Evolutionary conservation across 64 coral and sea anemone species (phyloP), one percentile per base, ranked within the genome.

Genomic region (Pachyseris speciosa): DNA sequence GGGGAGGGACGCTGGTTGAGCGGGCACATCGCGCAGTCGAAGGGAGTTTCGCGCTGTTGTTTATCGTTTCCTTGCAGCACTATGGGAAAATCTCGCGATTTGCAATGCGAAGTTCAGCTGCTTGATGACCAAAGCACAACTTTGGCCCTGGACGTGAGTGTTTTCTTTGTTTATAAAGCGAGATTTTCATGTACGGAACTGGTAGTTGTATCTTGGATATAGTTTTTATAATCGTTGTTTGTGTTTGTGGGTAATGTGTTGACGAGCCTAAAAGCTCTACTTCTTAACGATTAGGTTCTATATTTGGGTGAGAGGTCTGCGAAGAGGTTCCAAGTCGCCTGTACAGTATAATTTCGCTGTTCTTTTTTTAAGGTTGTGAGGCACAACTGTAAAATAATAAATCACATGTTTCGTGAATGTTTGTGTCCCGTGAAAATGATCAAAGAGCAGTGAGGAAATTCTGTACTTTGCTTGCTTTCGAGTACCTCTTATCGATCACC

Each of bases 61-160:
- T 55, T 34, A 6, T 7, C 30, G 15, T 55, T 55, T 1, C 13
- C 61, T 22, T 61, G 52, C 77, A 61, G 0, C 29, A 81, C 4
- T 4, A 81, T 81, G 77, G 77, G 51, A 27, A 81, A 40, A 22
- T 81, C 77, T 25, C 33, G 37, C 77, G 55, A 19, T 12, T 37
- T 81, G 36, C 51, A 40, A 3, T 81, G 77, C 26, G 77, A 81
- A 81, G 77, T 81, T 81, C 77, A 81, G n/a, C 53, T 81, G 53
- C 36, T 81, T 37, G 77, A 81, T 81, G 77, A 81, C 20, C 52
- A 81, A 40, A 81, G 52, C 34, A 61, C 52, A 37, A 55, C 55
- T 81, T 8, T 81, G 33, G 77, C 60, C 22, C 77, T 81, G 10
- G 77, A 81, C 24, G 77, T 81, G 40, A 81, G 77, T 20, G 0